Evolutionary conservation across 2,113 vertebrate genomes (phyloP), one percentile per base, ranked within the genome.

Genomic region (Empidonax alnorum): DNA sequence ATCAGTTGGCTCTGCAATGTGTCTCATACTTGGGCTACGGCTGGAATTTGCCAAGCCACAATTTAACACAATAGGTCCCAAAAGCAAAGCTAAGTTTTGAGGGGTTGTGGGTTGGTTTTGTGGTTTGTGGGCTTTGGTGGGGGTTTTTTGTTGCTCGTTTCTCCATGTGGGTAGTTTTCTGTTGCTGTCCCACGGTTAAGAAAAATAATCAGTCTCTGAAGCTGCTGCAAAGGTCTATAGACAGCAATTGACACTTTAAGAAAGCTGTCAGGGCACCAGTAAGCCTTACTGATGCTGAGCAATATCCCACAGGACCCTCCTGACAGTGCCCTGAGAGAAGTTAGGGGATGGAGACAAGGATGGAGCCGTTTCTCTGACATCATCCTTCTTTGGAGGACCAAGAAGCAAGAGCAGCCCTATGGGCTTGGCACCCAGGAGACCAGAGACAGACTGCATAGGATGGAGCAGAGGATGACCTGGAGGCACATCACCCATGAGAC

Each of bases 1-100:
- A 24, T 46, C 33, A 82, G 31, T 52, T 53, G 16, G 18, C 21
- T 75, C 20, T 67, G 39, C 1, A 10, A 19, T 6, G 17, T 19
- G 30, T 47, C 42, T 76, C 3, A 52, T 42, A 37, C 22, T 72
- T 0, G 0, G 4, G 3, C 28, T 85, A 11, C 28, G 14, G 15
- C 56, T 85, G 58, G 62, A 85, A 61, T 92, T 88, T 35, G 33
- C 79, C 13, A 25, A 63, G 28, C 41, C 81, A 53, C 24, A 72
- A 39, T 35, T 59, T 23, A 76, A 56, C 9, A 49, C 52, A 84
- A 13, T 23, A 42, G 9, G 17, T 65, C 21, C 15, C 27, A 73
- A 80, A 93, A 83, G 13, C 10, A 67, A 82, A 92, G 24, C 18
- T 14, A 59, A 53, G 10, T 14, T 24, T 21, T 9, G 8, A 2